phyloP scores from a whole-genome alignment of 2,888 invertebrate species.

The Abrostola triplasia region DNA sequence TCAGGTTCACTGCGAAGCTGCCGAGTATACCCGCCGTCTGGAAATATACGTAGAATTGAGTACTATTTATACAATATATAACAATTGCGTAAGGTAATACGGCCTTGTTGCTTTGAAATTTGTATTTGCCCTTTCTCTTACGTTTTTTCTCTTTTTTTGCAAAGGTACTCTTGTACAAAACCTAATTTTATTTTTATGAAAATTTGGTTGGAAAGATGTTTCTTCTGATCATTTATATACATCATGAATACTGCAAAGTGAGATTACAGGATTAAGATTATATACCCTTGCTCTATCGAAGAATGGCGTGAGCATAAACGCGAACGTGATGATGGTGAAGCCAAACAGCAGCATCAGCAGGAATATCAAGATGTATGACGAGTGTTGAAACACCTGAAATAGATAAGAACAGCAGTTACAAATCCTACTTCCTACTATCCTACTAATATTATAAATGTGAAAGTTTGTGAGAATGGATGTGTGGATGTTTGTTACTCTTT shows the following conservation, averaged over 20 bases:
- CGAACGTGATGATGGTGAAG: constrained; percentile 93
- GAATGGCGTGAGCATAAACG: constrained; percentile 95
- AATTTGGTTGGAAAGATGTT: no score
- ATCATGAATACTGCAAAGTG: constrained; percentile 27
- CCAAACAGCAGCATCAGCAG: constrained; percentile 93
- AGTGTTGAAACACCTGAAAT: constrained; percentile 92
- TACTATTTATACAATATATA: no score
- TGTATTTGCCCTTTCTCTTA: background rate
- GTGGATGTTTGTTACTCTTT: no score
- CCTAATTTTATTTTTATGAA: no score
- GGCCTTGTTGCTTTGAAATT: background rate
- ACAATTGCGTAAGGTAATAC: background rate
- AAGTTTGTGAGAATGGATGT: no score
- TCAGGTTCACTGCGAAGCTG: constrained; percentile 92
- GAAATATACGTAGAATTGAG: constrained; percentile 38
- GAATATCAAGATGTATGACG: constrained; percentile 93
- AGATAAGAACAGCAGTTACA: background rate
- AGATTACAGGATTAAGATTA: no score
- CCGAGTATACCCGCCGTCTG: constrained; percentile 94
- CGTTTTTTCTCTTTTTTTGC: no score
- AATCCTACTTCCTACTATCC: no score
- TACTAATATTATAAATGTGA: no score
- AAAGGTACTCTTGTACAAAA: no score
- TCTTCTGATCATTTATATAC: background rate
- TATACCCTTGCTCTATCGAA: constrained; percentile 94